Evolutionary conservation across 2,888 invertebrate species (phyloP).

Genomic region (Trichogramma dendrolimi): DNA sequence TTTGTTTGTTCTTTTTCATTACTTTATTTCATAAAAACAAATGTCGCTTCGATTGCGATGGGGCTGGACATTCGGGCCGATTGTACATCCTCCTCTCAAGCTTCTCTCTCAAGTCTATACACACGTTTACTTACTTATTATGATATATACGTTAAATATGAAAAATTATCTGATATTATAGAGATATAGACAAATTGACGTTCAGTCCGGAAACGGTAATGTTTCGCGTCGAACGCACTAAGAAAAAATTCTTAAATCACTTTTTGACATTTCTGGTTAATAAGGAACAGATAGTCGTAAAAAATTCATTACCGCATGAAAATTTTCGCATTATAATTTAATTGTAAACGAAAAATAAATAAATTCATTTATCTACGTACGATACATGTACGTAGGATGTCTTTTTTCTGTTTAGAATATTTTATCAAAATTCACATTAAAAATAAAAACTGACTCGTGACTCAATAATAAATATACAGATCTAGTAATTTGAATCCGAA

Average conservation of each 20-base stretch:
- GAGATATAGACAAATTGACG: conserved; percentile 21
- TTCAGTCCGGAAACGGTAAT: conserved; percentile 13
- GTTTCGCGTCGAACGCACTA: conserved; percentile 15
- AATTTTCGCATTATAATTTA: no score
- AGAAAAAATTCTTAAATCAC: conserved; percentile 19
- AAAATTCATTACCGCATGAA: conserved; percentile 1
- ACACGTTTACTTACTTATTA: conserved; percentile 1
- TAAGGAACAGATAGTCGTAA: conserved; percentile 24
- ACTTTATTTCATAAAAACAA: not conserved
- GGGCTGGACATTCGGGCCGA: conserved; percentile 28
- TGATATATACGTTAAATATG: conserved; percentile 20
- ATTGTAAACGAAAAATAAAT: no score
- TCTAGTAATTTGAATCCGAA: no score
- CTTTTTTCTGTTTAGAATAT: no score
- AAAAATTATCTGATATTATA: conserved; percentile 23
- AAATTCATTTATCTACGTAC: no score
- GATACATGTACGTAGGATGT: no score
- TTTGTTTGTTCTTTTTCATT: not conserved
- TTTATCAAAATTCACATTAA: no score
- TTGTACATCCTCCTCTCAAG: conserved; percentile 17
- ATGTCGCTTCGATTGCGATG: conserved; percentile 13
- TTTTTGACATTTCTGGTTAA: conserved; percentile 13
- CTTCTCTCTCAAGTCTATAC: conserved; percentile 13
- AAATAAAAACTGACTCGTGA: no score
- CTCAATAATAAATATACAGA: no score